Conservation (phyloP, 2,113 vertebrate species). For the Oryzias woworae region DNA sequence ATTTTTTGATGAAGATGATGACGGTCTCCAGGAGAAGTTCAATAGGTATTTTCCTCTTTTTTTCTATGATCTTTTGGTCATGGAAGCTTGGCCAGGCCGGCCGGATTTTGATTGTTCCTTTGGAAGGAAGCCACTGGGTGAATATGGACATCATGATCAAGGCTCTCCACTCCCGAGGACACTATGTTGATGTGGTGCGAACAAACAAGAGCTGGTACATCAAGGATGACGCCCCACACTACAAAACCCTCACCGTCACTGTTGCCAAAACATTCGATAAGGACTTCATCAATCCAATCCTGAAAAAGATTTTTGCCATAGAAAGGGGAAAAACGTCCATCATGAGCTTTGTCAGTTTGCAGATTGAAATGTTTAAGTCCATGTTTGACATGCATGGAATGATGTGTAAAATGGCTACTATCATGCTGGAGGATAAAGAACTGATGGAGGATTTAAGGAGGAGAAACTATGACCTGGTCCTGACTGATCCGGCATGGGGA, state of each 20-base stretch:
- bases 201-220: slow-evolving; percentile 72
- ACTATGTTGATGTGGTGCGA: slow-evolving; percentile 59
- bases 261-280: slow-evolving; percentile 52
- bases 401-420: slow-evolving; percentile 48
- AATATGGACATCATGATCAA: slow-evolving; percentile 72
- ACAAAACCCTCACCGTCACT: slow-evolving; percentile 59
- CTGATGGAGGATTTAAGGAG: slow-evolving; percentile 56
- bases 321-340: slow-evolving; percentile 37
- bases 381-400: slow-evolving; percentile 54
- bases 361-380: slow-evolving; percentile 50
- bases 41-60: slow-evolving; percentile 11
- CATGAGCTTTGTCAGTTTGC: slow-evolving; percentile 46
- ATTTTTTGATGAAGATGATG: slow-evolving; percentile 27
- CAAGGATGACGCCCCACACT: slow-evolving; percentile 50
- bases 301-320: slow-evolving; percentile 52
- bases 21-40: slow-evolving; percentile 14
- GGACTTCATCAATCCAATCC: slow-evolving; percentile 51
- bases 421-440: slow-evolving; percentile 59
- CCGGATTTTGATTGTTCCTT: slow-evolving; percentile 67
- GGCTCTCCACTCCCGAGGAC: slow-evolving; percentile 66
- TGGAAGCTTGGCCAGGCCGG: slow-evolving; percentile 39
- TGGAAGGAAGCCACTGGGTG: slow-evolving; percentile 78
- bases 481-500: slow-evolving; percentile 68
- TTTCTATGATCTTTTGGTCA: slow-evolving; percentile 8
- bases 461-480: slow-evolving; percentile 66